Conservation (phyloP, 2,797 vertebrate genomes). For the Lepidocolaptes lacrymiger region DNA sequence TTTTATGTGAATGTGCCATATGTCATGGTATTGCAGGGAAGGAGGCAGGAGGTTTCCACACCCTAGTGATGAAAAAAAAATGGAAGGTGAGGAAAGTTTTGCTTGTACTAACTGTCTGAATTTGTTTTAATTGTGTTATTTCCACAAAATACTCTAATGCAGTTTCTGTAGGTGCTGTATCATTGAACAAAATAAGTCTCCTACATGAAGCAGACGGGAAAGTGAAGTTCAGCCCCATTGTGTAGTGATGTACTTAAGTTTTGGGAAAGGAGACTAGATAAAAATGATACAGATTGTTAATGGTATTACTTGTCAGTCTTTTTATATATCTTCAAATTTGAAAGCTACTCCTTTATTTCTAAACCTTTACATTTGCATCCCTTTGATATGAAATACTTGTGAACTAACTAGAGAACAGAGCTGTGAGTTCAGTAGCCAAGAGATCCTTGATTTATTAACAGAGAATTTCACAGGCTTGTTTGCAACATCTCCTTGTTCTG, state of each 20-base stretch:
- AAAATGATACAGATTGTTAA: not conserved
- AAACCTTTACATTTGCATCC: conserved; percentile 37
- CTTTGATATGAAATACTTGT: conserved; percentile 58
- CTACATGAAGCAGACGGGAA: conserved; percentile 12
- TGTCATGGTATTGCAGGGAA: not conserved
- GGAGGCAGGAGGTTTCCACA: not conserved
- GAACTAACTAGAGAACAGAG: conserved; percentile 59
- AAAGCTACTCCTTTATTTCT: conserved; percentile 43
- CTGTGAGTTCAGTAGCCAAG: conserved; percentile 40
- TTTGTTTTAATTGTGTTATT: not conserved
- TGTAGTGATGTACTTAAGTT: not conserved
- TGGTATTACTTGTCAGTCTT: conserved; percentile 6
- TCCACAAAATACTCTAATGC: not conserved
- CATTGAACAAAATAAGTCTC: conserved; percentile 8
- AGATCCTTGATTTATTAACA: conserved; percentile 31
- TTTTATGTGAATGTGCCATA: not conserved
- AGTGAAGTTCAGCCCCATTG: not conserved
- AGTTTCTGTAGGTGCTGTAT: not conserved
- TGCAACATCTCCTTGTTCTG: not conserved
- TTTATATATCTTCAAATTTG: conserved; percentile 40
- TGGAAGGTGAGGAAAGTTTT: not conserved
- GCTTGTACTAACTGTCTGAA: not conserved
- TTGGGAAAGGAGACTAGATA: not conserved
- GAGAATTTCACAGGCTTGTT: not conserved
- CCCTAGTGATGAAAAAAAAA: not conserved